A percentile compares a stretch with the other conserved stretches of the same genome.
These are phyloP conservation scores for Cavia aperea DNA, from an alignment of 2,113 vertebrate genomes.

Conservation along the genomic window DNA sequence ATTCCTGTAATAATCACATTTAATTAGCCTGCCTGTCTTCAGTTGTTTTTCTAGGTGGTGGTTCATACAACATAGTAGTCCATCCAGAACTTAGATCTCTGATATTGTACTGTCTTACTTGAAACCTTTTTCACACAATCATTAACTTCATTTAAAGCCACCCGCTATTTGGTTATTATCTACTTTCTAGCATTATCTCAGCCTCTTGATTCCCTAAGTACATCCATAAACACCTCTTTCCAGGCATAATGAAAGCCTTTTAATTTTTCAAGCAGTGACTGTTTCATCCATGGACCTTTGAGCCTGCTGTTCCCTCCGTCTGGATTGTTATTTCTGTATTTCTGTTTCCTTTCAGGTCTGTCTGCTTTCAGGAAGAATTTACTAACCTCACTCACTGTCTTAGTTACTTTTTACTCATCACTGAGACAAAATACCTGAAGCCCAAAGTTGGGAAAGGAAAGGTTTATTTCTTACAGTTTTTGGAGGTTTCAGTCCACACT, in stretches of 20 bases:
- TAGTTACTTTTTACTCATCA: no score
- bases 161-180: not conserved
- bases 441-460: no score
- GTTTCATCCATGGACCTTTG: not conserved
- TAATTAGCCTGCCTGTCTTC: not conserved
- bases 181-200: not conserved
- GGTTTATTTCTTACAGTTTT: no score
- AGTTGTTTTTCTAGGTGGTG: not conserved
- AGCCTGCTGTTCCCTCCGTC: not conserved
- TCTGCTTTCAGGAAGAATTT: not conserved
- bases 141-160: not conserved
- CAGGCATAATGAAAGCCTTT: not conserved
- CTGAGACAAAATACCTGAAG: no score
- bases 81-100: not conserved
- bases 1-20: not conserved
- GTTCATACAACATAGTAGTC: not conserved
- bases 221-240: not conserved
- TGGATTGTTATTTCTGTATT: constrained; percentile 18
- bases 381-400: not conserved
- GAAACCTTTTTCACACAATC: not conserved
- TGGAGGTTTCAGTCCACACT: no score
- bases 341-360: constrained; percentile 6
- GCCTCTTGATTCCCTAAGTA: not conserved
- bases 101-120: not conserved
- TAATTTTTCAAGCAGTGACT: not conserved